Percentiles rank a stretch among this genome's conserved stretches.
Conservation (phyloP, 2,888 invertebrate species). For the Callyntrura guangdongensis region DNA sequence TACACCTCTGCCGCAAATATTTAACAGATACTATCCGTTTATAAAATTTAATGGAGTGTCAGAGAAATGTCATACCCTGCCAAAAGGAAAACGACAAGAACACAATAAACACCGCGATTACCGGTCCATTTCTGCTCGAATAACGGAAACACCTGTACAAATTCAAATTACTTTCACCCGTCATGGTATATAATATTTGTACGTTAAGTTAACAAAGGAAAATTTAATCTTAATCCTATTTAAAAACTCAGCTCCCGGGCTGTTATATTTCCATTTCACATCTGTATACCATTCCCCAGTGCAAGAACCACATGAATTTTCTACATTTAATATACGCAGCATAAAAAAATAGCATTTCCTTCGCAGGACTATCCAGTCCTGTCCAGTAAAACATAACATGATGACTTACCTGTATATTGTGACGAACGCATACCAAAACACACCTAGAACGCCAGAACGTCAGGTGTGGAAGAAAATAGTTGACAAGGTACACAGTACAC, state of each 20-base stretch:
- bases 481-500: not conserved
- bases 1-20: no score
- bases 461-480: slow-evolving; percentile 52
- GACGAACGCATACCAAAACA: not conserved
- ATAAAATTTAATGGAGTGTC: no score
- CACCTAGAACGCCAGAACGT: slow-evolving; percentile 32
- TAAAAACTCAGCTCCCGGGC: slow-evolving; percentile 6
- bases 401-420: no score
- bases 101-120: slow-evolving; percentile 18
- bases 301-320: not conserved
- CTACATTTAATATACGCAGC: not conserved
- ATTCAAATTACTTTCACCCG: not conserved
- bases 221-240: not conserved
- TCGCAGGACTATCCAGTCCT: not conserved
- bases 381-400: not conserved
- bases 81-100: slow-evolving; percentile 35
- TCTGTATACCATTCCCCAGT: not conserved
- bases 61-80: slow-evolving; percentile 28
- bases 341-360: slow-evolving; percentile 10
- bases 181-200: slow-evolving; percentile 10
- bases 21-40: no score
- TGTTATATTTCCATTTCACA: not conserved
- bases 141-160: not conserved
- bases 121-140: not conserved
- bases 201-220: slow-evolving; percentile 2